These are phyloP conservation scores for Pachypanchax playfairii DNA, from an alignment of 2,113 vertebrate species.

Conservation along the genomic window DNA sequence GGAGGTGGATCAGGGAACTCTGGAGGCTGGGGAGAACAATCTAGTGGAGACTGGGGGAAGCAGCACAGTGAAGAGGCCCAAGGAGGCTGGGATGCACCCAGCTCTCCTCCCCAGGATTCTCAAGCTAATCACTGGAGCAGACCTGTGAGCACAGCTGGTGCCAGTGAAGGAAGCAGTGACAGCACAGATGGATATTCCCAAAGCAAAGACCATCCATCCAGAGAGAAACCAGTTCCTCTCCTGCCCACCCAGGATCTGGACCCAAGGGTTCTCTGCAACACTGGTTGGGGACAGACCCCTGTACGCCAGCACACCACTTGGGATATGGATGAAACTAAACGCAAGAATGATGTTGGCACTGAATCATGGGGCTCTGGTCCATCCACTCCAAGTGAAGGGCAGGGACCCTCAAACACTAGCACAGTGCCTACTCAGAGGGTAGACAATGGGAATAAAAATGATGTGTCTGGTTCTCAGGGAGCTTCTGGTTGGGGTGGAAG, in stretches of 20 bases:
- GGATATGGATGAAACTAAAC: slow-evolving; percentile 89
- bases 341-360: slow-evolving; percentile 87
- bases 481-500: slow-evolving; percentile 90
- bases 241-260: slow-evolving; percentile 93
- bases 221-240: slow-evolving; percentile 78
- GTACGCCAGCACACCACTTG: slow-evolving; percentile 97
- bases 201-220: slow-evolving; percentile 75
- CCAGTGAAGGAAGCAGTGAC: slow-evolving; percentile 90
- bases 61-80: slow-evolving; percentile 76
- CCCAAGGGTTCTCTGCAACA: slow-evolving; percentile 95
- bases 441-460: slow-evolving; percentile 89
- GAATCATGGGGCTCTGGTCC: slow-evolving; percentile 90
- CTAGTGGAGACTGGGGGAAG: slow-evolving; percentile 84
- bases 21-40: slow-evolving; percentile 78
- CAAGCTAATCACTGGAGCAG: slow-evolving; percentile 86
- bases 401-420: slow-evolving; percentile 64
- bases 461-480: slow-evolving; percentile 90
- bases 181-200: slow-evolving; percentile 81
- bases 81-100: slow-evolving; percentile 85
- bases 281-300: slow-evolving; percentile 97
- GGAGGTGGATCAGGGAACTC: slow-evolving; percentile 81
- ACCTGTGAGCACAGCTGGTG: slow-evolving; percentile 81
- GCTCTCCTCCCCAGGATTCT: slow-evolving; percentile 76
- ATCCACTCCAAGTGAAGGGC: slow-evolving; percentile 57
- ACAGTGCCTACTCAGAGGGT: slow-evolving; percentile 81